A percentile compares a stretch with the other conserved stretches of the same genome.
phyloP scores from a whole-genome alignment of 2,888 invertebrate genomes.

The Buathra laborator region DNA sequence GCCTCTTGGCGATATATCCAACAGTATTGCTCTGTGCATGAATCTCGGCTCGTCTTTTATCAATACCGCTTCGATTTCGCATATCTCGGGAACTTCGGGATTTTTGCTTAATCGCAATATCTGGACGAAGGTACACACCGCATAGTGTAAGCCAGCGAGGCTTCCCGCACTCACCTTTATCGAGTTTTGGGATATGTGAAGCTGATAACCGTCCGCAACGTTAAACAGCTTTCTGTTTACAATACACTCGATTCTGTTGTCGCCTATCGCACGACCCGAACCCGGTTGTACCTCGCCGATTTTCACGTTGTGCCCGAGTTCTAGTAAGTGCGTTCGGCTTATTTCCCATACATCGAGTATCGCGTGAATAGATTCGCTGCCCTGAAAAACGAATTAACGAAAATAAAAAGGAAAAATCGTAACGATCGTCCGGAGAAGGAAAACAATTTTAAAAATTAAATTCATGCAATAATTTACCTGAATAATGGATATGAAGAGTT shows the following conservation, averaged over 20 bases:
- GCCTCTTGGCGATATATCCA: slow-evolving; percentile 87
- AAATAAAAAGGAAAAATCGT: background rate
- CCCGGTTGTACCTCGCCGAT: slow-evolving; percentile 85
- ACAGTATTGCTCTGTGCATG: slow-evolving; percentile 86
- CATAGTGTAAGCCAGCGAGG: slow-evolving; percentile 87
- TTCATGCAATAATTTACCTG: slow-evolving; percentile 75
- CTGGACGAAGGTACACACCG: slow-evolving; percentile 87
- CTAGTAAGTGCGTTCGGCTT: slow-evolving; percentile 85
- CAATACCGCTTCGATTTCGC: slow-evolving; percentile 84
- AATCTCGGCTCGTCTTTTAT: slow-evolving; percentile 88
- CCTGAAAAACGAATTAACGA: slow-evolving; percentile 68
- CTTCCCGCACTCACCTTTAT: slow-evolving; percentile 87
- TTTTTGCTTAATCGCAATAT: slow-evolving; percentile 85
- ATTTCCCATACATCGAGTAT: slow-evolving; percentile 86
- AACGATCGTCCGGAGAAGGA: background rate
- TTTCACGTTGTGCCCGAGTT: slow-evolving; percentile 85
- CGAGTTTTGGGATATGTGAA: slow-evolving; percentile 86
- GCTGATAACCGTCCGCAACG: slow-evolving; percentile 85
- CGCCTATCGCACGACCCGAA: slow-evolving; percentile 81
- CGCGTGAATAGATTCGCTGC: slow-evolving; percentile 83
- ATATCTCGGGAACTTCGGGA: slow-evolving; percentile 78
- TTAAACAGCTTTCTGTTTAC: slow-evolving; percentile 86
- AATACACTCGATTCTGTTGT: slow-evolving; percentile 86
- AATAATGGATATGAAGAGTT: slow-evolving; percentile 85
- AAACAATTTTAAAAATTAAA: background rate